These are phyloP conservation scores for Oxycera nigricornis DNA, from an alignment of 2,888 invertebrate genomes.

Conservation along the genomic window DNA sequence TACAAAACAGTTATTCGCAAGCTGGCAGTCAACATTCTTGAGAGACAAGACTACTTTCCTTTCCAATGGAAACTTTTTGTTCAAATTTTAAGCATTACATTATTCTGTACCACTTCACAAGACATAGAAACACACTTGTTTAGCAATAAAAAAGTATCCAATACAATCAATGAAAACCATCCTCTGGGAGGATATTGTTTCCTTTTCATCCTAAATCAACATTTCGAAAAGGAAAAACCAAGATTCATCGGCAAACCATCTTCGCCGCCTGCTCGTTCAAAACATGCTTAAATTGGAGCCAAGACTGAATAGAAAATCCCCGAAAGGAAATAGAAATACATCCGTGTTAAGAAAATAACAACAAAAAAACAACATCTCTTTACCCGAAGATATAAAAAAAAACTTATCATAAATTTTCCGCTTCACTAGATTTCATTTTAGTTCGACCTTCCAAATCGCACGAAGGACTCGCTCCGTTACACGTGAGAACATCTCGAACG, in stretches of 20 bases:
- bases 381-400: neutral
- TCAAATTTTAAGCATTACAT: no score
- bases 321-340: neutral
- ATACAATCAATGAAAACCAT: no score
- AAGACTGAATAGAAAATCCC: neutral
- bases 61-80: no score
- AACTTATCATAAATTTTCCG: constrained; percentile 46
- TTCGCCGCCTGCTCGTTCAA: neutral
- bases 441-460: neutral
- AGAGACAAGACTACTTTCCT: no score
- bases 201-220: constrained; percentile 35
- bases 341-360: neutral
- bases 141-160: no score
- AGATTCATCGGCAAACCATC: neutral
- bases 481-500: neutral
- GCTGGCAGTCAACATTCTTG: no score
- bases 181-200: constrained; percentile 31
- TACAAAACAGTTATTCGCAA: no score
- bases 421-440: constrained; percentile 42
- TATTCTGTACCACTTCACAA: no score
- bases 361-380: neutral
- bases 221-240: neutral
- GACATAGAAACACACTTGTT: no score
- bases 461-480: neutral
- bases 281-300: neutral